Percentiles rank a stretch among this genome's conserved stretches.
Conservation (phyloP, 2,888 invertebrate genomes). For the Eurytoma californica region DNA sequence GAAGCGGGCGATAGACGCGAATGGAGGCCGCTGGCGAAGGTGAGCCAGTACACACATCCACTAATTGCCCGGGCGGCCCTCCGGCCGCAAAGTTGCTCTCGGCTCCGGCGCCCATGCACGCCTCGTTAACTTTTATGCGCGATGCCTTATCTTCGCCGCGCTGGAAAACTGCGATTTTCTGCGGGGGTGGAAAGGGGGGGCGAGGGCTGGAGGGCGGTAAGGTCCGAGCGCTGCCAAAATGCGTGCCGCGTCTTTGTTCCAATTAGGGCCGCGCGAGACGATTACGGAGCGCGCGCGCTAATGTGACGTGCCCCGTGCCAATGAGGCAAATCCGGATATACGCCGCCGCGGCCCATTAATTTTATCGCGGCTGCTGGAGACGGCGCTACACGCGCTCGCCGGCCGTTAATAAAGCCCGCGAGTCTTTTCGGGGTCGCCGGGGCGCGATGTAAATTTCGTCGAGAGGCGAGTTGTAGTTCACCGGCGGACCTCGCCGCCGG, state of each 20-base stretch:
- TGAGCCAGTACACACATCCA: too few relatives aligned
- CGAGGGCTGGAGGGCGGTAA: background rate
- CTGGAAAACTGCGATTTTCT: conserved; percentile 21
- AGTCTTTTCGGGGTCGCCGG: too few relatives aligned
- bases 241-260: background rate
- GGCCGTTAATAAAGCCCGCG: too few relatives aligned
- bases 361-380: conserved; percentile 8
- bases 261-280: conserved; percentile 20
- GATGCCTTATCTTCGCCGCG: conserved; percentile 38
- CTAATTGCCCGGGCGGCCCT: too few relatives aligned
- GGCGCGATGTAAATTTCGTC: too few relatives aligned
- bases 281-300: background rate
- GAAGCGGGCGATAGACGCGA: too few relatives aligned
- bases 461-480: too few relatives aligned
- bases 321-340: conserved; percentile 16
- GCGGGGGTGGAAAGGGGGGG: background rate
- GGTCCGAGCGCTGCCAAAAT: background rate
- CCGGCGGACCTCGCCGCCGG: too few relatives aligned
- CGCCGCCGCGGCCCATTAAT: conserved; percentile 7
- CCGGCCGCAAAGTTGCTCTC: too few relatives aligned
- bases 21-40: conserved; percentile 1
- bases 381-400: background rate
- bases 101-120: background rate
- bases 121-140: conserved; percentile 38
- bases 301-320: conserved; percentile 21